Evolutionary conservation across 2,888 invertebrate genomes (phyloP), one percentile per base, ranked within the genome.

Genomic region (Hofmannophila pseudospretella): DNA sequence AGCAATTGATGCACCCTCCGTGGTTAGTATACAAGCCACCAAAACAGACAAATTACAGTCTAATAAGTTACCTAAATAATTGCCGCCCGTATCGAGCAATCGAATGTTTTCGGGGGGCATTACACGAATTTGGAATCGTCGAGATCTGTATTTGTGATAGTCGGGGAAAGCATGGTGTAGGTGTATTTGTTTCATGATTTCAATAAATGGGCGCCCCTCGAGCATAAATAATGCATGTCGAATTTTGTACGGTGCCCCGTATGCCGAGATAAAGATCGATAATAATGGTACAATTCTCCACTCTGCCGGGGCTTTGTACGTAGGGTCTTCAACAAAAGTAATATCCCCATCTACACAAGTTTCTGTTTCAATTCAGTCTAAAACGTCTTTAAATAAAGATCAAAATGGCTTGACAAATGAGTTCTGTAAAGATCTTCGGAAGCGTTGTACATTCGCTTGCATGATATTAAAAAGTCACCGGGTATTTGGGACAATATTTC

Each of bases 181-280:
- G 23, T 60, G 61, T 64, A 66, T 71, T 73, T 71, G 71, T 75
- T 64, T 67, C 70, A 75, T 70, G 67, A 78, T 81, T 79, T 81
- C 80, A 80, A 84, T 80, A 79, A 77, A 70, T 65, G 65, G 54
- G 50, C 69, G 61, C 76, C 80, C 79, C 64, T 53, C 45, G 57
- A 65, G 66, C 61, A 81, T 84, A 79, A 84, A 84, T 84, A 82
- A 85, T 82, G 78, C 71, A 79, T 79, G 78, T 77, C 73, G 72
- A 79, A 80, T 79, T 73, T 71, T 65, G 63, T 54, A 54, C 51
- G 51, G 51, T 36, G 44, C 48, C 58, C 66, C 60, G 60, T 64
- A 60, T 54, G 47, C 40, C 32, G 46, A 47, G 53, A 74, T 72
- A 72, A 65, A 57, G 63, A 74, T 74, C 76, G 55, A 69, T 72